phyloP scores from a whole-genome alignment of 1,140 invertebrate species.

The Aphelenchoides besseyi region DNA sequence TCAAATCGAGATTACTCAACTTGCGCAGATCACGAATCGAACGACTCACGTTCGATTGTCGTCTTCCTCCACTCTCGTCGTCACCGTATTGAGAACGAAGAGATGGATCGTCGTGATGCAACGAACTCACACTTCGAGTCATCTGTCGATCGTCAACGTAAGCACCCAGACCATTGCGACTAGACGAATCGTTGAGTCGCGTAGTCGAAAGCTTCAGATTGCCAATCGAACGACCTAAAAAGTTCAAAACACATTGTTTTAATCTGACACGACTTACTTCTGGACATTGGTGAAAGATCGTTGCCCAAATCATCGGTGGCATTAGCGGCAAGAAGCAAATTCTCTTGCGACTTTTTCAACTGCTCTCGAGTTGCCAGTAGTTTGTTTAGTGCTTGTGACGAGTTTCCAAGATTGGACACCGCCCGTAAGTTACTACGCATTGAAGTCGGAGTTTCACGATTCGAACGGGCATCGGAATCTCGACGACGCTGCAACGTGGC shows the following conservation, averaged over 20 bases:
- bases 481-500: conserved; percentile 27
- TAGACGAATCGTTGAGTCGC: neutral
- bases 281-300: conserved; percentile 17
- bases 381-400: conserved; percentile 40
- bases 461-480: conserved; percentile 27
- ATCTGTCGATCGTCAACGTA: conserved; percentile 34
- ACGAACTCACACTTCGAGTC: conserved; percentile 34
- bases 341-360: conserved; percentile 50
- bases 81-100: conserved; percentile 29
- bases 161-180: conserved; percentile 16
- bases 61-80: conserved; percentile 18
- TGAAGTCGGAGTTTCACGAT: conserved; percentile 25
- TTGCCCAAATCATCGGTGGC: conserved; percentile 1
- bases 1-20: conserved; percentile 47
- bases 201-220: conserved; percentile 36
- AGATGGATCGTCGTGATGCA: conserved; percentile 27
- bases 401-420: conserved; percentile 18
- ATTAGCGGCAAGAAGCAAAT: conserved; percentile 25
- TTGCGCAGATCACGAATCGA: conserved; percentile 37
- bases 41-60: conserved; percentile 19
- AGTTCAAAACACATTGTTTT: conserved; percentile 40
- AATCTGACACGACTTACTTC: neutral
- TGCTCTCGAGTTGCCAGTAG: conserved; percentile 36
- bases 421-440: conserved; percentile 31
- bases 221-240: conserved; percentile 54